Percentiles rank a stretch among this genome's conserved stretches.
phyloP scores from a whole-genome alignment of 1,140 invertebrate species.

The Papilio machaon region DNA sequence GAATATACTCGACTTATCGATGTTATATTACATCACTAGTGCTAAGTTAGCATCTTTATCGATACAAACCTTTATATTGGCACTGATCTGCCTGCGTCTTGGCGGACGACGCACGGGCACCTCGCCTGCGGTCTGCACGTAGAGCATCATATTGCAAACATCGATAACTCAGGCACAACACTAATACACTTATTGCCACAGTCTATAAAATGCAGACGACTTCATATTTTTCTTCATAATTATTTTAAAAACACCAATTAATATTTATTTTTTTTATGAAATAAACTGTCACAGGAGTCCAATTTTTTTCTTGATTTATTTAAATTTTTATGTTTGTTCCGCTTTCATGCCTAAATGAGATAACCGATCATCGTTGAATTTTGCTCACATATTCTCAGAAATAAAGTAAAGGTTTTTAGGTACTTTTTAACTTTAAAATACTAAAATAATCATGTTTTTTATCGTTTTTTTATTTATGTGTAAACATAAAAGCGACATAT shows the following conservation, averaged over 20 bases:
- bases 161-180: slow-evolving; percentile 45
- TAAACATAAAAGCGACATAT: not conserved
- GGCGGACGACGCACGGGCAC: slow-evolving; percentile 67
- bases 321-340: not conserved
- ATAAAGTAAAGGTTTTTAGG: not conserved
- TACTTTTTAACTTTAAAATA: not conserved
- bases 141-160: slow-evolving; percentile 68
- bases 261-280: not conserved
- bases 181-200: slow-evolving; percentile 38
- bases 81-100: slow-evolving; percentile 69
- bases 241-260: not conserved
- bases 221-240: not conserved
- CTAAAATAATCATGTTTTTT: not conserved
- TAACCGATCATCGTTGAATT: too few species aligned
- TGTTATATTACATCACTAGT: not conserved
- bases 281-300: not conserved
- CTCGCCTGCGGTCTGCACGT: slow-evolving; percentile 67
- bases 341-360: too few species aligned
- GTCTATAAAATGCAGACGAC: not conserved
- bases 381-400: not conserved
- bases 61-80: slow-evolving; percentile 70
- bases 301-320: not conserved
- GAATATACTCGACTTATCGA: not conserved
- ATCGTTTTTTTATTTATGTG: not conserved
- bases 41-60: slow-evolving; percentile 21